Base-by-base conservation (phyloP, 2,113 vertebrate species). In the Trochalopteron elliotii region DNA sequence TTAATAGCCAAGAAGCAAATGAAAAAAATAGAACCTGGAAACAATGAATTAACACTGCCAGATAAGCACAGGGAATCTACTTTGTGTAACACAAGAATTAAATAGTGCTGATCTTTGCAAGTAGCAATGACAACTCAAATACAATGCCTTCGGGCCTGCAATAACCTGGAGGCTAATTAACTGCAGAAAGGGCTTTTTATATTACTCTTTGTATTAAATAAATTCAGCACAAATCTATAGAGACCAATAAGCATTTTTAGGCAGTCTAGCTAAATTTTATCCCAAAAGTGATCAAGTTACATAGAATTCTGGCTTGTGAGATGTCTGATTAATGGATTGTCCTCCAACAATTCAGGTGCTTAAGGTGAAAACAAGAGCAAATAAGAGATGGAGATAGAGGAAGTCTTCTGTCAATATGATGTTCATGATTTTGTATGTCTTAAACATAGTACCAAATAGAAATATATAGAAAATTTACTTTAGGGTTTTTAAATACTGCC, bases 131-230 rank as follows among this genome's bases (percentile, higher is more conserved):
- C 76, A 93, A 87, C 57, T 50, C 85, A 75, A 93, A 94, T 30
- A 70, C 28, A 53, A 77, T 69, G 61, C 56, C 77, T 81, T 59
- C 39, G 63, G 45, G 50, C 83, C 60, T 69, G 75, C 64, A 95
- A 70, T 90, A 92, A 97, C 65, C 78, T 94, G 95, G 81, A 96
- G 87, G 80, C 87, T 94, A 95, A 95, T 97, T 95, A 97, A 77
- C 76, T 67, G 45, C 69, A 74, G 69, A 65, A 33, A 91, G 19
- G 23, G 50, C 42, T 92, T 94, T 81, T 96, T 76, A 60, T 71
- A 93, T 93, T 79, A 63, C 40, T 82, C n/a, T 94, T 83, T 30
- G 24, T 83, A 72, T 92, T 87, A 95, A 96, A 91, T 89, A 86
- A 93, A 97, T 93, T 97, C 92, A 91, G 52, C 75, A 78, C 56